phyloP scores from a whole-genome alignment of 1,140 invertebrate genomes.

The Lanistes nyassanus region DNA sequence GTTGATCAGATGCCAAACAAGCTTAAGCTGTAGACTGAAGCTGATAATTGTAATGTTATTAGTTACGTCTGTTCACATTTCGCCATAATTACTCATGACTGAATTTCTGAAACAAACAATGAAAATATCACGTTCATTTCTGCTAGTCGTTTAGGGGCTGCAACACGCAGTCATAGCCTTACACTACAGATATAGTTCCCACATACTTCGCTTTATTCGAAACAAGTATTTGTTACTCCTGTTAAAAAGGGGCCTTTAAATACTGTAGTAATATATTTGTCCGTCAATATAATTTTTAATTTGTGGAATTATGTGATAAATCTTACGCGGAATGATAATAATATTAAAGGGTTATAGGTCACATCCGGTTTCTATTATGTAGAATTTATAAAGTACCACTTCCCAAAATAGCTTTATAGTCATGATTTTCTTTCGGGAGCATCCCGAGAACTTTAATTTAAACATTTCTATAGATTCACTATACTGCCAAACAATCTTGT shows the following conservation, averaged over 20 bases:
- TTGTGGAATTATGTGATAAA: background rate
- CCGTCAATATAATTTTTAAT: background rate
- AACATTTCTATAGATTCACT: constrained; percentile 8
- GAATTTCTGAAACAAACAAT: constrained; percentile 21
- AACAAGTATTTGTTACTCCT: background rate
- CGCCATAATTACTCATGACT: constrained; percentile 17
- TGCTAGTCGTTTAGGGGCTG: constrained; percentile 26
- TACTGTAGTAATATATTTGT: background rate
- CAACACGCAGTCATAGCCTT: background rate
- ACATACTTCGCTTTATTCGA: no score
- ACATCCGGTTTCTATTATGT: constrained; percentile 20
- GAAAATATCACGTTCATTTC: constrained; percentile 22
- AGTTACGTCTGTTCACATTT: constrained; percentile 4
- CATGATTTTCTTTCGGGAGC: constrained; percentile 20
- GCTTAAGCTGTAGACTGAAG: background rate
- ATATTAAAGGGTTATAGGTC: constrained; percentile 6
- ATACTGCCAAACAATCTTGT: background rate
- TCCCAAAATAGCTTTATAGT: no score
- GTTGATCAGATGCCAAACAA: background rate
- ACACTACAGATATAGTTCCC: constrained; percentile 13
- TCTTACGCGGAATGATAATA: background rate
- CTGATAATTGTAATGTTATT: background rate
- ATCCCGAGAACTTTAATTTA: background rate
- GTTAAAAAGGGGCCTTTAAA: background rate
- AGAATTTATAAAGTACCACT: background rate